Evolutionary conservation across 2,797 vertebrate genomes (phyloP).

Genomic region (Xiphophorus birchmanni): DNA sequence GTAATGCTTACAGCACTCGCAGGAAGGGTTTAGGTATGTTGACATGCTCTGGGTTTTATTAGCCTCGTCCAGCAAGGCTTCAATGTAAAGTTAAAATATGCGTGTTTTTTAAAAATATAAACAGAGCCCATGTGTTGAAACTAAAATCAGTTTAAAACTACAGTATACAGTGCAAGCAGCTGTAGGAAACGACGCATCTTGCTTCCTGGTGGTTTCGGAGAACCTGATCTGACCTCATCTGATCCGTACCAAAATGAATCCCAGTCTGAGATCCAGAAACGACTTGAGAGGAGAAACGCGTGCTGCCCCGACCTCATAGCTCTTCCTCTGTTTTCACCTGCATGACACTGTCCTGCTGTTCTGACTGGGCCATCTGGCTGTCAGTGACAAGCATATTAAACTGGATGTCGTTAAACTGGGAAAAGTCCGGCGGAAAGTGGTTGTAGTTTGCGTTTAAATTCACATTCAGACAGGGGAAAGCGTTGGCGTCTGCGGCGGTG

Average conservation of each 20-base stretch:
- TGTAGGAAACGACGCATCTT: not conserved
- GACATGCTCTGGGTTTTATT: slow-evolving; percentile 1
- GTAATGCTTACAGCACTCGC: slow-evolving; percentile 42
- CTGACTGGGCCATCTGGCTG: slow-evolving; percentile 57
- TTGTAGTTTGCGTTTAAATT: slow-evolving; percentile 56
- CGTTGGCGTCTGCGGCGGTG: slow-evolving; percentile 15
- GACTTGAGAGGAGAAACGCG: not conserved
- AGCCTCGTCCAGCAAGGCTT: slow-evolving; percentile 70
- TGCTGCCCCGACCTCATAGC: slow-evolving; percentile 46
- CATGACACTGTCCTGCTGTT: slow-evolving; percentile 54
- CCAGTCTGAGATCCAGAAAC: slow-evolving; percentile 5
- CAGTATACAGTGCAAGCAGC: slow-evolving; percentile 18
- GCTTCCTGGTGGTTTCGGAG: not conserved
- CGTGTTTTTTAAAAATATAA: not conserved
- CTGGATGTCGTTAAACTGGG: slow-evolving; percentile 72
- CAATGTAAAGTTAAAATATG: not conserved
- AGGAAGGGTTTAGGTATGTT: slow-evolving; percentile 28
- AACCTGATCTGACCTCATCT: not conserved
- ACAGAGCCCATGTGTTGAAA: slow-evolving; percentile 6
- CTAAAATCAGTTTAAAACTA: slow-evolving; percentile 8
- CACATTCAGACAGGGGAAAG: slow-evolving; percentile 44
- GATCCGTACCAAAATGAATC: not conserved
- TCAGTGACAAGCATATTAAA: slow-evolving; percentile 77
- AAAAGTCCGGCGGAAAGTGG: slow-evolving; percentile 59
- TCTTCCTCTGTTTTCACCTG: slow-evolving; percentile 76